Evolutionary conservation across 2,888 invertebrate species (phyloP), one percentile per base, ranked within the genome.

Genomic region (Agrochola lota): DNA sequence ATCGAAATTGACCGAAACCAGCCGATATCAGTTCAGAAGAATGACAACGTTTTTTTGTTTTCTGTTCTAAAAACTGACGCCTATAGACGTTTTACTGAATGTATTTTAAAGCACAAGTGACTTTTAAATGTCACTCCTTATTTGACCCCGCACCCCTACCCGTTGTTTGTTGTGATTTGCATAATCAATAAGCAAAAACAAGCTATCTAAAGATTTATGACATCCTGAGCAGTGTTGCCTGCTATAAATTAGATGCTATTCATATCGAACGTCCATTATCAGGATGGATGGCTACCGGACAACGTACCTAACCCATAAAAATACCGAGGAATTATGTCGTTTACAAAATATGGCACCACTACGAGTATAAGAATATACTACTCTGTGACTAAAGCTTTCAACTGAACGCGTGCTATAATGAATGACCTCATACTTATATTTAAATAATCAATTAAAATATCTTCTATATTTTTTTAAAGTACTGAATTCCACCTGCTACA

Each of bases 101-200:
- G 30, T 71, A 62, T 77, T 71, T 67, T 40, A 72, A 66, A 84
- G 57, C 55, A 64, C 46, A 46, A 76, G 52, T 77, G 72, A 63
- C 57, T 77, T 78, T 77, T 43, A 26, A 84, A 63, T 63, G 66
- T 67, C 69, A 63, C 64, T 80, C 57, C 69, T 72, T 78, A 68
- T 66, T 74, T 77, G 49, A 77, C 75, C 67, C 43, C 68, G 57
- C 59, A 73, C 57, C 46, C 66, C 26, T 43, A 55, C 40, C 35
- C 62, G n/a, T 70, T 85, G 73, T 63, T 85, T 59, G 60, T 71
- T 26, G 43, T 49, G 30, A 87, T 87, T 86, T 85, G 40, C 80
- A 87, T 87, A 83, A 77, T 87, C 83, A 83, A 87, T 81, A 81
- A 77, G 49, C 71, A 85, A 85, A 83, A 83, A 78, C 78, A 83